Base-by-base conservation (phyloP, 2,113 vertebrate genomes). In the Hepsetus odoe region DNA sequence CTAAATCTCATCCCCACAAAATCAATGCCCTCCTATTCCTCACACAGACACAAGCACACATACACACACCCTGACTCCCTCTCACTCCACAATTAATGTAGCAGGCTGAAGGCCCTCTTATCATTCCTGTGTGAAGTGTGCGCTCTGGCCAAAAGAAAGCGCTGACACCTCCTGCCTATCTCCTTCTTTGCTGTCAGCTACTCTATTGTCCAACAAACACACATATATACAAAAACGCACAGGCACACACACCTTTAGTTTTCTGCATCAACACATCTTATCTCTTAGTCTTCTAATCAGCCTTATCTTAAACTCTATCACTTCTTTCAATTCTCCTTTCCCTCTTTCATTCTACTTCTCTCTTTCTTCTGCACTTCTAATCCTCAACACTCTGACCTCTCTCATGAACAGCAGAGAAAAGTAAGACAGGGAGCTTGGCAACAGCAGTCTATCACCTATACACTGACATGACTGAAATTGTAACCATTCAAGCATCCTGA, bases 1-100 rank as follows among this genome's bases (percentile, higher is more conserved):
- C 68, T 82, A 72, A 80, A 85, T 85, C 80, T 80, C 83, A 82
- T 85, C 80, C 80, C 42, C 14, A 22, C 70, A 77, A 80, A 85
- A 82, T 85, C 83, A 80, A 82, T 80, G 80, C 80, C 77, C 55
- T 67, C 80, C 49, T 66, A 73, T 58, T 72, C 35, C 78, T 35
- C 32, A 33, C 59, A 33, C 49, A 44, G 46, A 28, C 49, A 5
- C 64, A 9, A 38, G 6, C 38, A 9, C 38, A 10, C 32, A 5
- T 5, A 24, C 74, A 66, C 61, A 66, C 73, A 67, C 32, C 44
- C 79, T 61, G 51, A 26, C 77, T 32, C 79, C 59, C 55, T 49
- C 56, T 59, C 42, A 18, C 46, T 69, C 32, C 55, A 51, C 62
- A 69, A 69, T 68, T 49, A 59, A 64, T 76, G 46, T 30, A 55